These are phyloP conservation scores for Drosophila rubida DNA, from an alignment of 2,888 invertebrate species.

Conservation along the genomic window DNA sequence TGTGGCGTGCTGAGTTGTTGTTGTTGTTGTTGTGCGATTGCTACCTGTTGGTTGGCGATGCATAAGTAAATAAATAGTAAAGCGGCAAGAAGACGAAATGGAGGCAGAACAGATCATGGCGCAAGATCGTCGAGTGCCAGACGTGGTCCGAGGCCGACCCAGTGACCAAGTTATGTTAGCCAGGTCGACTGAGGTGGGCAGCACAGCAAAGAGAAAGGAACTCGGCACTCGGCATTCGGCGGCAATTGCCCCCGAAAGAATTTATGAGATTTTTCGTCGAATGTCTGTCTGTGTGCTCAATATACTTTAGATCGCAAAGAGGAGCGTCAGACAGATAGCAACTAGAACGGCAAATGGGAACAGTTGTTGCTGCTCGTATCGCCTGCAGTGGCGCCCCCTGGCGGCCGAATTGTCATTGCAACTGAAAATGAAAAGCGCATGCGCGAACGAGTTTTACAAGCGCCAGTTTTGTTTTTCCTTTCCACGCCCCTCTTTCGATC, in stretches of 20 bases:
- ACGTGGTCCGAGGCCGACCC: constrained; percentile 66
- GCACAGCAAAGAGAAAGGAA: constrained; percentile 65
- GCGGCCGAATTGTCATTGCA: constrained; percentile 64
- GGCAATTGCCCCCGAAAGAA: constrained; percentile 63
- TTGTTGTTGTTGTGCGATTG: constrained; percentile 17
- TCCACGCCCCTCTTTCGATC: neutral
- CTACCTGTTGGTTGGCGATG: constrained; percentile 62
- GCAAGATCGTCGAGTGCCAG: constrained; percentile 57
- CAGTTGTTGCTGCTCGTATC: constrained; percentile 34
- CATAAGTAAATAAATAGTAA: constrained; percentile 66
- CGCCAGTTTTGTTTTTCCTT: constrained; percentile 48
- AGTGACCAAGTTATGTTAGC: constrained; percentile 76
- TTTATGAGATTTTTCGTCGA: constrained; percentile 70
- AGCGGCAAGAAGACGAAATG: neutral
- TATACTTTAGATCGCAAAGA: constrained; percentile 43
- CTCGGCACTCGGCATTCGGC: constrained; percentile 44
- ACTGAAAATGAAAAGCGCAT: constrained; percentile 75
- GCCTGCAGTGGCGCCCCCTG: constrained; percentile 53
- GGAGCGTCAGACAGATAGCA: constrained; percentile 42
- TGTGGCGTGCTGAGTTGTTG: too few relatives aligned
- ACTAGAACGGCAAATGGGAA: constrained; percentile 64
- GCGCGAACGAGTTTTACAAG: constrained; percentile 64
- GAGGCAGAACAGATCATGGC: constrained; percentile 40
- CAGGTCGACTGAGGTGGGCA: constrained; percentile 42
- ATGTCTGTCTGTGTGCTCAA: constrained; percentile 32